These are phyloP conservation scores for Digitonthophagus gazella DNA, from an alignment of 2,888 invertebrate genomes.

Conservation along the genomic window DNA sequence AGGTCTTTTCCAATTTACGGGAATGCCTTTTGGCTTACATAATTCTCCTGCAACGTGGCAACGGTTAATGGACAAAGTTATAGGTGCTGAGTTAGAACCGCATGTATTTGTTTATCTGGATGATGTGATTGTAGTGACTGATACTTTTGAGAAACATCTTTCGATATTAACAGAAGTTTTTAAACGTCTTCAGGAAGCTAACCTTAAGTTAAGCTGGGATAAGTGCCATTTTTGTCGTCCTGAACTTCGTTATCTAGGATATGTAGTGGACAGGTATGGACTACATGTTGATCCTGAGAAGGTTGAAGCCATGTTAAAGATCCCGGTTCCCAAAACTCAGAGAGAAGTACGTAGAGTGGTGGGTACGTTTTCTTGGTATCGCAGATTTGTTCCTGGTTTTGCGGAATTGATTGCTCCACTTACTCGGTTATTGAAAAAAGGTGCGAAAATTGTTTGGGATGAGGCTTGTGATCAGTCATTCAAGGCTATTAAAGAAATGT, in stretches of 20 bases:
- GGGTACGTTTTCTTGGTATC: conserved; percentile 30
- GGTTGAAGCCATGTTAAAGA: conserved; percentile 28
- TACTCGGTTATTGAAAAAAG: conserved; percentile 27
- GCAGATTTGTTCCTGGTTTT: conserved; percentile 28
- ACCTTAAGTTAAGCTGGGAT: conserved; percentile 31
- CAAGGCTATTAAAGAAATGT: conserved; percentile 16
- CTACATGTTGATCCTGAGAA: conserved; percentile 33
- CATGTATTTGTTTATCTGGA: conserved; percentile 29
- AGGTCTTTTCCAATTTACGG: conserved; percentile 30
- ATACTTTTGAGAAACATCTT: conserved; percentile 23
- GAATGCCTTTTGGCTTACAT: conserved; percentile 39
- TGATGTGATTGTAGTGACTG: conserved; percentile 22
- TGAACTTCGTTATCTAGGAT: conserved; percentile 39
- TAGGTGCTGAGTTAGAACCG: conserved; percentile 33
- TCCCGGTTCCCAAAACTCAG: conserved; percentile 28
- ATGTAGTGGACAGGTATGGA: conserved; percentile 36
- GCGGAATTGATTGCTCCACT: conserved; percentile 21
- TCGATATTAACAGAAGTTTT: conserved; percentile 27
- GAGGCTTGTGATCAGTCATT: conserved; percentile 17
- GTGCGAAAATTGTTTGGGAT: conserved; percentile 20
- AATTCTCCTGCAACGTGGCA: conserved; percentile 37
- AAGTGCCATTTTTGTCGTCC: conserved; percentile 34
- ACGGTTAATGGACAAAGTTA: conserved; percentile 35
- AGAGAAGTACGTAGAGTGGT: conserved; percentile 29
- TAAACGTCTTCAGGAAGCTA: conserved; percentile 26